Base-by-base conservation (phyloP, 2,888 invertebrate species). In the Stenoptilia bipunctidactyla region DNA sequence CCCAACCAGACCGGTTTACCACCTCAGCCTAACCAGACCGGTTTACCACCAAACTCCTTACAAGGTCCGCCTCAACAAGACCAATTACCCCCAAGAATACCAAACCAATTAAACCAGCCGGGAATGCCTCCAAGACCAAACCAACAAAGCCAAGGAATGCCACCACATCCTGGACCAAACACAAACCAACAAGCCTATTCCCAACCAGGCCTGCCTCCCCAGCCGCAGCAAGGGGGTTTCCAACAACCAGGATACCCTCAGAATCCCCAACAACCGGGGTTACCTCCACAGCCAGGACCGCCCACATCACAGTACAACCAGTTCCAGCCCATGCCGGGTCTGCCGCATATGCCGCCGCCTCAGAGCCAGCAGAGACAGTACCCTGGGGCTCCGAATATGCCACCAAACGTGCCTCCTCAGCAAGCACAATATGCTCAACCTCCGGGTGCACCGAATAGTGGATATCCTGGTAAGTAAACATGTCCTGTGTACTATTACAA, bases 331-430 rank as follows among this genome's bases (percentile, higher is more conserved):
- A 13, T 34, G 34, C 51, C 62, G 1, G 71, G 77, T 0, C 50
- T 70, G 2, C 69, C 67, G 1, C 80, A 82, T 43, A 84, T 85
- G 83, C 85, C 82, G 1, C 86, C 86, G 1, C 82, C 84, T 0
- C 38, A 70, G 25, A 44, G 55, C 1, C 72, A 71, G 45, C 74
- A 70, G 45, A 55, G 61, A 34, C 72, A 68, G 49, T 73, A 56
- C 45, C 59, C 66, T 4, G 66, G 55, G 2, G 48, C 49, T 41
- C 59, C 58, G 1, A n/a, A n/a, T n/a, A n/a, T n/a, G n/a, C n/a
- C n/a, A n/a, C n/a, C n/a, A n/a, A n/a, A n/a, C n/a, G 52, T 58
- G 0, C 43, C 53, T 20, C 20, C 20, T 15, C 46, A 42, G 42
- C 72, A 61, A 45, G n/a, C n/a, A n/a, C 60, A 66, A 0, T 69